Evolutionary conservation across 2,888 invertebrate genomes (phyloP), one percentile per base, ranked within the genome.

Genomic region (Dendrolimus houi): DNA sequence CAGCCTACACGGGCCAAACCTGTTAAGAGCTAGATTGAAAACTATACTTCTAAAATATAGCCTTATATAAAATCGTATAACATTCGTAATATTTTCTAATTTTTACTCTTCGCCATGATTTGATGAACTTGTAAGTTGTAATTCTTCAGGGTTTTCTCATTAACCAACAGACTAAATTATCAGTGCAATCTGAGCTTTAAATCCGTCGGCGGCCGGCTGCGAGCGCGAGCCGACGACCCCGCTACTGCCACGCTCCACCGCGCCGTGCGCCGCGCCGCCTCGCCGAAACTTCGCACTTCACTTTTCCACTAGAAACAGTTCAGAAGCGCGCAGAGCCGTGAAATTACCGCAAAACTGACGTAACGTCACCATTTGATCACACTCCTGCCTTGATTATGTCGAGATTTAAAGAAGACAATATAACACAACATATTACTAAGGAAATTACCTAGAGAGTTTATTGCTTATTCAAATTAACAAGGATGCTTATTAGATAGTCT

Each of bases 201-300:
- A 47, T 47, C 9, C 12, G 47, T 47, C 60, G 62, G 68, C 63
- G 61, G 8, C 42, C 56, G 65, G 60, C 60, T 59, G 62, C 65
- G 65, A 68, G 62, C 65, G 70, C 70, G 78, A 80, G 81, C 76
- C 83, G 85, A 79, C 84, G 85, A 85, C 85, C 85, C 81, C 85
- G 79, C 67, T 64, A 63, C 74, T 70, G 79, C 77, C 74, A 81
- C 80, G 83, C 71, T 83, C 79, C 81, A 76, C 74, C 81, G 86
- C 81, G 71, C 78, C 75, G 75, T 72, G 75, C 79, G 71, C 77
- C 77, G 76, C 75, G 76, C 81, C 85, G 86, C 88, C 87, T 81
- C 85, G 86, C 88, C 87, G 85, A 90, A 90, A 86, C 89, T 88
- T 87, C 77, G 86, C 87, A 87, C 88, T 88, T 87, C 85, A 85